These are phyloP conservation scores for Onychorhynchus coronatus DNA, from an alignment of 2,113 vertebrate genomes.

Conservation along the genomic window DNA sequence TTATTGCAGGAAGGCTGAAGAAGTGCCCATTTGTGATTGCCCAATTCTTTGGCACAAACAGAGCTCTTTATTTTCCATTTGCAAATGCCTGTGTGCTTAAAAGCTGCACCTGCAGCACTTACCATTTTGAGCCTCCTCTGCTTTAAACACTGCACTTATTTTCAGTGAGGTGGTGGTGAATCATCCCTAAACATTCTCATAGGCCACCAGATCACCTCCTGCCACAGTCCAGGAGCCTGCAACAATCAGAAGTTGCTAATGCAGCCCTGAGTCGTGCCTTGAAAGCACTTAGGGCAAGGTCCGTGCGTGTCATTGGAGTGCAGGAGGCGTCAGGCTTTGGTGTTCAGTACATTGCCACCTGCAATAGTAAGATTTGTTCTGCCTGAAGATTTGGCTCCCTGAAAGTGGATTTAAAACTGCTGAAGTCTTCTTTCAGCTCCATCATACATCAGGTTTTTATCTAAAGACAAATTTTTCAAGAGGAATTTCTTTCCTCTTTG, in stretches of 20 bases:
- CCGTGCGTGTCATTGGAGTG: background rate
- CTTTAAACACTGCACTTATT: conserved; percentile 39
- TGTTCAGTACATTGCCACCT: background rate
- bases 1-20: background rate
- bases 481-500: background rate
- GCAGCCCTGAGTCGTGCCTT: background rate
- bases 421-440: background rate
- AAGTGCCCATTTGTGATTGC: background rate
- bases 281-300: background rate
- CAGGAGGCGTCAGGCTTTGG: background rate
- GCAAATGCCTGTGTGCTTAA: background rate
- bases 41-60: background rate
- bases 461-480: background rate
- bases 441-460: background rate
- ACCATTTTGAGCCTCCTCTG: background rate
- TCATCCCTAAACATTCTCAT: background rate
- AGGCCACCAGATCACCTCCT: background rate
- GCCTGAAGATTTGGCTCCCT: background rate
- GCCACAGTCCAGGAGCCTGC: background rate
- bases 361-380: background rate
- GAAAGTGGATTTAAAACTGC: background rate
- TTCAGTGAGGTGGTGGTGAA: background rate
- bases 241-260: background rate
- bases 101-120: conserved; percentile 40
- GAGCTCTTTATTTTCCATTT: background rate